Conservation (phyloP, 1,140 invertebrate genomes). For the Cyclina sinensis region DNA sequence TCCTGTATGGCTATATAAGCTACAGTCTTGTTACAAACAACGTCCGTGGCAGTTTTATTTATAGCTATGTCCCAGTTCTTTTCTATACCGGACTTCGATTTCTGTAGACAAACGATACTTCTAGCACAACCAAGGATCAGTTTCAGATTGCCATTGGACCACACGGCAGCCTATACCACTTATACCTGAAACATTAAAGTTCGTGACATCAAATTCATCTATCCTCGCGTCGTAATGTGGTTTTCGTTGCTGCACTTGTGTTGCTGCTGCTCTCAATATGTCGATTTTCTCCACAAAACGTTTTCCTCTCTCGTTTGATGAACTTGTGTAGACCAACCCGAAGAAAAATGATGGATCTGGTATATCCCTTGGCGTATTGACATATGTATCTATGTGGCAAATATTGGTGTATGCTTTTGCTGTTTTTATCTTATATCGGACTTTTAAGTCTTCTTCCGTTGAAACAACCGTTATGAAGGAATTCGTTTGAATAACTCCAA, state of each 20-base stretch:
- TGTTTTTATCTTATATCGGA: slow-evolving; percentile 17
- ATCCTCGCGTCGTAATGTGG: background rate
- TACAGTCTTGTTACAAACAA: background rate
- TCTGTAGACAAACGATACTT: background rate
- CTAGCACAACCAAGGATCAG: background rate
- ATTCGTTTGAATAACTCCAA: background rate
- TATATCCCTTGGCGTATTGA: background rate
- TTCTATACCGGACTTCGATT: background rate
- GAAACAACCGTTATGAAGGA: background rate
- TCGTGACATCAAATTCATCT: background rate
- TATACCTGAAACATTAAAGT: background rate
- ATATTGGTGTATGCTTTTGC: slow-evolving; percentile 15
- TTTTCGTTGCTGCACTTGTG: background rate
- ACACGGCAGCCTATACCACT: slow-evolving; percentile 2
- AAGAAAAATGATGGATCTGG: background rate
- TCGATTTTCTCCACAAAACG: background rate
- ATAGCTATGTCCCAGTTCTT: background rate
- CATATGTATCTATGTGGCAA: background rate
- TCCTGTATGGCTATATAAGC: background rate
- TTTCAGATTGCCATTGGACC: background rate
- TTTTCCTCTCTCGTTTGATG: background rate
- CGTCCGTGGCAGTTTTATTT: background rate
- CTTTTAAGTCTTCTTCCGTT: background rate
- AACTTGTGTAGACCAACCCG: background rate
- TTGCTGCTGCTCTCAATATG: background rate